phyloP scores from a whole-genome alignment of 2,797 vertebrate species.

The Coilia nasus region DNA sequence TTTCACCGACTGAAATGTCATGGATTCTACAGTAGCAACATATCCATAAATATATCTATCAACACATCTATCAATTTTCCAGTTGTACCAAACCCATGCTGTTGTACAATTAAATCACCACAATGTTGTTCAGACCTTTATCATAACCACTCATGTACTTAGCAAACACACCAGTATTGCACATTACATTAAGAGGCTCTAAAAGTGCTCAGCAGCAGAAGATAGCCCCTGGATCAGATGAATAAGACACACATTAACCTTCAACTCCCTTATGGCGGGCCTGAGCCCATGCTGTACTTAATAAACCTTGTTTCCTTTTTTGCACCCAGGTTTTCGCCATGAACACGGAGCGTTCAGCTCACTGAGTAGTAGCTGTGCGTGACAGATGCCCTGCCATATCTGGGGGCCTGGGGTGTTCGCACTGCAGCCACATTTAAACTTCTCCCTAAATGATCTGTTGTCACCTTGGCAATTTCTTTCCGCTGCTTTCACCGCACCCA shows the following conservation, averaged over 20 bases:
- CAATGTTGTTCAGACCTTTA: neutral
- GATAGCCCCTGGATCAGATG: neutral
- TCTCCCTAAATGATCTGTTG: conserved; percentile 61
- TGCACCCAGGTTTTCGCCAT: conserved; percentile 51
- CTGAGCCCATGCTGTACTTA: conserved; percentile 43
- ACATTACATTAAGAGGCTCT: neutral
- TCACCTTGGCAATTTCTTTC: conserved; percentile 52
- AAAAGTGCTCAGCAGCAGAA: neutral
- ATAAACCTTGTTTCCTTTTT: conserved; percentile 50
- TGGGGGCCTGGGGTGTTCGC: conserved; percentile 42
- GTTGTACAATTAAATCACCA: neutral
- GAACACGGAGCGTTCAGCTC: conserved; percentile 54
- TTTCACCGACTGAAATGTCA: too few relatives aligned
- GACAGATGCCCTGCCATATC: conserved; percentile 59
- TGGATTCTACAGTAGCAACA: too few relatives aligned
- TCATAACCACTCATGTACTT: neutral
- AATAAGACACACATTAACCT: conserved; percentile 1
- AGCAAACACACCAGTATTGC: neutral
- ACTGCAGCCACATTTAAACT: conserved; percentile 55
- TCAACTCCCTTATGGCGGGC: conserved; percentile 15
- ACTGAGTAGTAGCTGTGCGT: conserved; percentile 62
- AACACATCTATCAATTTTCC: neutral
- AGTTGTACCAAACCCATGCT: neutral
- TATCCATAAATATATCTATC: neutral
- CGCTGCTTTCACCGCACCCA: conserved; percentile 13